phyloP scores from a whole-genome alignment of 2,888 invertebrate genomes.

The Drosophila borborema region DNA sequence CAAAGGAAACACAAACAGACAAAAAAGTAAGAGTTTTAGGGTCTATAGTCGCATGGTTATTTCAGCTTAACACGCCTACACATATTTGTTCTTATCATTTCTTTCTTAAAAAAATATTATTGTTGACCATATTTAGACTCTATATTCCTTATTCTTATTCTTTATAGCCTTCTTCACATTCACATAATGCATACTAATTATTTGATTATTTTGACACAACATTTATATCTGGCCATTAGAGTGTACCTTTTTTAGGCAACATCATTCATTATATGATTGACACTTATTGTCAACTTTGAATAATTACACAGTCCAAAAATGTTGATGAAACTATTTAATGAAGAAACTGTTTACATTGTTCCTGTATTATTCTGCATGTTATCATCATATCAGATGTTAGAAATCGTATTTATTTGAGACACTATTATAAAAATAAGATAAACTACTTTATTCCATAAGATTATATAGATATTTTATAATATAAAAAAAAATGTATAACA shows the following conservation, averaged over 20 bases:
- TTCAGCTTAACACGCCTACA: neutral
- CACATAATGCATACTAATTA: slow-evolving; percentile 43
- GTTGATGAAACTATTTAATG: neutral
- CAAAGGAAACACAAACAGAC: too few relatives aligned
- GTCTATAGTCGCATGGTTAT: neutral
- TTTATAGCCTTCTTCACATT: neutral
- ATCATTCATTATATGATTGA: slow-evolving; percentile 27
- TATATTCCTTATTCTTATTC: neutral
- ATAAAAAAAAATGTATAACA: too few relatives aligned
- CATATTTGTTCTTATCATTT: neutral
- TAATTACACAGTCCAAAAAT: neutral
- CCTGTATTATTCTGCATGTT: neutral
- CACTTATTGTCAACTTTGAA: slow-evolving; percentile 22
- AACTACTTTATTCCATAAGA: too few relatives aligned
- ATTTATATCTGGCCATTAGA: slow-evolving; percentile 3
- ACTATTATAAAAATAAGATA: too few relatives aligned
- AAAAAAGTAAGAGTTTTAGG: too few relatives aligned
- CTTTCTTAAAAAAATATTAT: neutral
- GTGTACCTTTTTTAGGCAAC: neutral
- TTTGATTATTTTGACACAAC: slow-evolving; percentile 7
- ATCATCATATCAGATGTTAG: neutral
- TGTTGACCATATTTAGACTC: neutral
- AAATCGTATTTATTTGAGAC: too few relatives aligned
- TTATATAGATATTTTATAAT: too few relatives aligned
- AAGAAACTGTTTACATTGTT: neutral